Evolutionary conservation across 2,797 vertebrate species (phyloP), one percentile per base, ranked within the genome.

Genomic region (Prunella strophiata): DNA sequence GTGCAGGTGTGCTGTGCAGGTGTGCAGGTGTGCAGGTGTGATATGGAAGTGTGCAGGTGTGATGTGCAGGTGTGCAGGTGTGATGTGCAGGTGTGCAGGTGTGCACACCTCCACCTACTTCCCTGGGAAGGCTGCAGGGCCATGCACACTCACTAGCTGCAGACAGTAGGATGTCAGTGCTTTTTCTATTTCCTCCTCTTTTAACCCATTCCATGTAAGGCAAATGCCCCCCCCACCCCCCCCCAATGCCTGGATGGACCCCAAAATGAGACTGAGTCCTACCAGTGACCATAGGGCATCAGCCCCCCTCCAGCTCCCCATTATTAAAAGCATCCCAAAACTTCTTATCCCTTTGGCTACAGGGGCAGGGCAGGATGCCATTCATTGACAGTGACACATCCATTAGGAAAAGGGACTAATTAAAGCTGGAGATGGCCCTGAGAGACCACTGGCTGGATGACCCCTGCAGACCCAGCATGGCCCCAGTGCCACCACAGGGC

Each of bases 221-320:
- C 47, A 58, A 74, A 62, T 0, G 0, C 20, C 20, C 20, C 11
- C 34, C 25, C 25, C 36, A 38, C 22, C 17, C 6, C 36, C 9
- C 8, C 14, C 7, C 0, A 0, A 7, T 27, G 40, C 36, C 72
- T 6, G 2, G 52, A 8, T 3, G 7, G 58, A 12, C 21, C 52
- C 61, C 3, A 13, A 62, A 52, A 36, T 3, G 10, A 32, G 50
- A 19, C 25, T 21, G 67, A 61, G n/a, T 32, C 88, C 61, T 34
- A 9, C 26, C n/a, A 5, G 21, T 27, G 0, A 19, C 52, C 2
- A 0, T 25, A 55, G 51, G 32, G 6, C 30, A 38, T 20, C 2
- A 0, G 15, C 47, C 21, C 1, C 0, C 26, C 3, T 26, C 19
- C 43, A 26, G 30, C 32, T 43, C 45, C 38, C 34, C 2, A 0